Percentiles rank a stretch among this genome's conserved stretches.
Conservation (phyloP, 2,797 vertebrate species). For the Tokudaia muenninki region DNA sequence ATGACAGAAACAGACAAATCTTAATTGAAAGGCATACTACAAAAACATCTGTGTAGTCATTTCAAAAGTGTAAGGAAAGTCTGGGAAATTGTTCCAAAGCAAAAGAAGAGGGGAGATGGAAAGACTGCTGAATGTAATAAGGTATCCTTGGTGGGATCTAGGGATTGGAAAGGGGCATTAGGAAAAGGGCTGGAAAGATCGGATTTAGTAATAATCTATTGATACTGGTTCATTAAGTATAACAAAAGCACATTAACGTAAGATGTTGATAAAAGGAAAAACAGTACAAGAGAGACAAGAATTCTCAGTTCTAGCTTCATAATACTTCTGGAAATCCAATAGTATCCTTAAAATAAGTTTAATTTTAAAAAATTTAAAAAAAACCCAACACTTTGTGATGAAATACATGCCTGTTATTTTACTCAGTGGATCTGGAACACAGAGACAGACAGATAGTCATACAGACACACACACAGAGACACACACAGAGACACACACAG, state of each 20-base stretch:
- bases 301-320: slow-evolving; percentile 19
- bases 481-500: background rate
- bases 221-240: background rate
- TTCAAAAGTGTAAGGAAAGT: slow-evolving; percentile 44
- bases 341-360: slow-evolving; percentile 34
- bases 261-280: slow-evolving; percentile 18
- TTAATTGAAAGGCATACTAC: background rate
- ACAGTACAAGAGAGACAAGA: background rate
- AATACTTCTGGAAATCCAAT: slow-evolving; percentile 50
- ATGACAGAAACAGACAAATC: slow-evolving; percentile 37
- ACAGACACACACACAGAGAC: background rate
- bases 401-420: slow-evolving; percentile 1
- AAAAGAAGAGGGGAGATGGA: slow-evolving; percentile 7
- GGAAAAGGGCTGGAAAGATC: background rate
- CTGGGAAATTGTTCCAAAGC: slow-evolving; percentile 6
- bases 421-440: background rate
- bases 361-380: background rate
- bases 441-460: background rate
- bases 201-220: slow-evolving; percentile 21
- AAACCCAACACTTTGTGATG: background rate
- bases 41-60: slow-evolving; percentile 44
- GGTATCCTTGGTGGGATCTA: background rate
- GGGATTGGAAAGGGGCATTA: background rate
- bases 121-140: background rate
- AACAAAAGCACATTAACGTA: background rate